A percentile compares a stretch with the other conserved stretches of the same genome.
Conservation (phyloP, 2,797 vertebrate genomes). For the Halcyon smyrnensis region DNA sequence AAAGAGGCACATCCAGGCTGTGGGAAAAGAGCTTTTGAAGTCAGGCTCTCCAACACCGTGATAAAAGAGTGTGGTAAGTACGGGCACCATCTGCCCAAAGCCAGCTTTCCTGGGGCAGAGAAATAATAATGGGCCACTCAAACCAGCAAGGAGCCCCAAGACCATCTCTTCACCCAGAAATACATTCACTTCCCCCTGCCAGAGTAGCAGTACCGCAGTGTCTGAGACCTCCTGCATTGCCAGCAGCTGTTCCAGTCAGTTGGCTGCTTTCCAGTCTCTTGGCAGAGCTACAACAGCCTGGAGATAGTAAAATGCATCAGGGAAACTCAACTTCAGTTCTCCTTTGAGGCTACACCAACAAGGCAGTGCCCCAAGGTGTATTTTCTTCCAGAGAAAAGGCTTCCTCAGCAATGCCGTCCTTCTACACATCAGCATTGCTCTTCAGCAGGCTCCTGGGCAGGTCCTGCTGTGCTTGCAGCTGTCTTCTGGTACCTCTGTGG, state of each 20-base stretch:
- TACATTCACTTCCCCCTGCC: background rate
- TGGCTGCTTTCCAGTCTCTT: background rate
- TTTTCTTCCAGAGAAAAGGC: background rate
- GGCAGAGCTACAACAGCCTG: background rate
- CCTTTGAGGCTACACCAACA: background rate
- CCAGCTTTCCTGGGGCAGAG: background rate
- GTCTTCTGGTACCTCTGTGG: background rate
- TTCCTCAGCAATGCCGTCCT: background rate
- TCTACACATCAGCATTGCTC: background rate
- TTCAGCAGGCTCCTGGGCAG: background rate
- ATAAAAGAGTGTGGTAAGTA: background rate
- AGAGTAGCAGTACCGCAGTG: background rate
- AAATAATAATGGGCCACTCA: background rate
- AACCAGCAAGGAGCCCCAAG: background rate
- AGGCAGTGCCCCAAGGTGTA: background rate
- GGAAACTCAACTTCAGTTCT: background rate
- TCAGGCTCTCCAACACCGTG: background rate
- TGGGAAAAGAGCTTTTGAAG: background rate
- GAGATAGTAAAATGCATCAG: background rate
- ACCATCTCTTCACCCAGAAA: background rate
- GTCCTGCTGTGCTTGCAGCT: background rate
- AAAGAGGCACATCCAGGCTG: background rate
- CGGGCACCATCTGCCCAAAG: background rate
- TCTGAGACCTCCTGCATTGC: background rate
- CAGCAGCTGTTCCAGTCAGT: background rate